Percentiles rank a stretch among this genome's conserved stretches.
Evolutionary conservation across 1,140 invertebrate genomes (phyloP).

Genomic region (Ips typographus): DNA sequence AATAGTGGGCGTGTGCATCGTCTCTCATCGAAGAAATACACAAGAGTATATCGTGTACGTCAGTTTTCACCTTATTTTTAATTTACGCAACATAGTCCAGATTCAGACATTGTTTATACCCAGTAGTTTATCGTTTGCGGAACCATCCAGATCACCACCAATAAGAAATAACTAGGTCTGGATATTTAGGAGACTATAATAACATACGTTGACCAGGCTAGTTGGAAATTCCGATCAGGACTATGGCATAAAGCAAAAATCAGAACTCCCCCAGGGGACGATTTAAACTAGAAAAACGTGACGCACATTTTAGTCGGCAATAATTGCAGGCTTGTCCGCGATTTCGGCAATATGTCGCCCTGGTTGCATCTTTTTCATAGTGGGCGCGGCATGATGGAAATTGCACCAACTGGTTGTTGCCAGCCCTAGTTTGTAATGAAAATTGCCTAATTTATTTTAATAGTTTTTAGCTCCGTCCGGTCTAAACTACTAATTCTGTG

Average conservation of each 20-base stretch:
- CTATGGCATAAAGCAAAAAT: constrained; percentile 31
- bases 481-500: too few species aligned
- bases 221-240: constrained; percentile 20
- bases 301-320: constrained; percentile 33
- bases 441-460: constrained; percentile 12
- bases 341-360: constrained; percentile 26
- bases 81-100: constrained; percentile 8
- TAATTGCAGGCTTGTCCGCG: constrained; percentile 25
- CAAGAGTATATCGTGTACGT: neutral
- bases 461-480: too few species aligned
- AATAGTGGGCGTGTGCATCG: constrained; percentile 2
- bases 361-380: constrained; percentile 20
- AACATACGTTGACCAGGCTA: neutral
- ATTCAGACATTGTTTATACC: constrained; percentile 7
- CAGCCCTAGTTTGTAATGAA: constrained; percentile 15
- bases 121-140: neutral
- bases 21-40: constrained; percentile 7
- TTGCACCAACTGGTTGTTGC: constrained; percentile 13
- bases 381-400: constrained; percentile 15
- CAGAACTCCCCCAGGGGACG: constrained; percentile 21
- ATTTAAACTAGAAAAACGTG: constrained; percentile 35
- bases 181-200: neutral
- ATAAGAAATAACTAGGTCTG: neutral
- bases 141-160: neutral
- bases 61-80: constrained; percentile 14